A percentile compares a stretch with the other conserved stretches of the same genome.
phyloP scores from a whole-genome alignment of 1,140 invertebrate genomes.

The Orius laevigatus region DNA sequence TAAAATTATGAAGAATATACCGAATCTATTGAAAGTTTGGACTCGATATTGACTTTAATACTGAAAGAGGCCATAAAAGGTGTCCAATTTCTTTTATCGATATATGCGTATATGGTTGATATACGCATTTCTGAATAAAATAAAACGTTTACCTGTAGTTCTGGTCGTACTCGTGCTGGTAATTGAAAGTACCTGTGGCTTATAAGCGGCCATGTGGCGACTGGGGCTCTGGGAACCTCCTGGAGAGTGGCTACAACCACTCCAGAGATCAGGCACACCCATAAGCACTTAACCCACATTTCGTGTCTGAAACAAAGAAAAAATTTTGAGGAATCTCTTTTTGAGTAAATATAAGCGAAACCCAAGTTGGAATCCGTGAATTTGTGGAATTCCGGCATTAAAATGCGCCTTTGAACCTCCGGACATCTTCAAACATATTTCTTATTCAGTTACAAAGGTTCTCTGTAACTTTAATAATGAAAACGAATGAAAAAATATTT shows the following conservation, averaged over 20 bases:
- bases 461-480: too few relatives aligned
- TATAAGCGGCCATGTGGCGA: constrained; percentile 1
- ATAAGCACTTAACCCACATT: constrained; percentile 8
- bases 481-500: too few relatives aligned
- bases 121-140: not conserved
- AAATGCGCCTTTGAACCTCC: too few relatives aligned
- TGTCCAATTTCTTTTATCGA: too few relatives aligned
- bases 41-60: not conserved
- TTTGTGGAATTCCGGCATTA: too few relatives aligned
- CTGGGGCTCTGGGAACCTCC: constrained; percentile 3
- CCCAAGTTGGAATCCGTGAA: too few relatives aligned
- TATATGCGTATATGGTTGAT: not conserved
- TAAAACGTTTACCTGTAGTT: not conserved
- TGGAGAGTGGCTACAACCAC: constrained; percentile 5
- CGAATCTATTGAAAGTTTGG: too few relatives aligned
- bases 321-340: too few relatives aligned
- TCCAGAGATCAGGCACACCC: constrained; percentile 7
- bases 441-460: too few relatives aligned
- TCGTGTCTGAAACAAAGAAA: not conserved
- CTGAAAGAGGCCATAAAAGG: not conserved
- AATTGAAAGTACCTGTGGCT: not conserved
- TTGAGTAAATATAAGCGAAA: too few relatives aligned
- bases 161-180: not conserved
- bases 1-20: too few relatives aligned
- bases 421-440: too few relatives aligned